A percentile compares a stretch with the other conserved stretches of the same genome.
phyloP scores from a whole-genome alignment of 64 coral and sea anemone genomes.

The Stichodactyla helianthus region DNA sequence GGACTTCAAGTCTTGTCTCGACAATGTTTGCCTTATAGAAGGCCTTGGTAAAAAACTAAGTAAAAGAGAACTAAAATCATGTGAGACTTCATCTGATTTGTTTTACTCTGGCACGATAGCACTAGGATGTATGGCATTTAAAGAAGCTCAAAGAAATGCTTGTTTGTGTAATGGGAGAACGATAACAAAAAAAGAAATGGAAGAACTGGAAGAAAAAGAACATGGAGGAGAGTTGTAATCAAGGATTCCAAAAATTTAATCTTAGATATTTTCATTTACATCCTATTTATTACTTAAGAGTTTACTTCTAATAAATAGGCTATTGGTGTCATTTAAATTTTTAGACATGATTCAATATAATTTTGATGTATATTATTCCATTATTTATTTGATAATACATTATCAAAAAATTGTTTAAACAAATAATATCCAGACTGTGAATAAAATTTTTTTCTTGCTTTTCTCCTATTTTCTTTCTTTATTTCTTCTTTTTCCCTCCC shows the following conservation, averaged over 20 bases:
- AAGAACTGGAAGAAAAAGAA: conserved; percentile 74
- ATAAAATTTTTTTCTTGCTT: no score
- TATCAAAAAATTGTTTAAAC: neutral
- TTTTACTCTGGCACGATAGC: conserved; percentile 74
- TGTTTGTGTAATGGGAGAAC: conserved; percentile 90
- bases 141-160: conserved; percentile 78
- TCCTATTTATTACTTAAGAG: neutral
- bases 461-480: no score
- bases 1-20: conserved; percentile 93
- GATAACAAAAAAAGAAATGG: conserved; percentile 78
- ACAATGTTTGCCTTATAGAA: conserved; percentile 88
- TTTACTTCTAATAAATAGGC: neutral
- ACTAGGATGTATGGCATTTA: conserved; percentile 69
- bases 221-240: conserved; percentile 34
- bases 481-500: no score
- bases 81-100: conserved; percentile 68
- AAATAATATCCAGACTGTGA: neutral
- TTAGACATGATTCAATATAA: no score
- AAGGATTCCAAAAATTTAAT: neutral
- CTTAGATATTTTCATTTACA: neutral
- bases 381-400: neutral
- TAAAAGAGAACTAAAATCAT: conserved; percentile 58
- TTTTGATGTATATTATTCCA: neutral
- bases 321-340: neutral
- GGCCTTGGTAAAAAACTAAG: conserved; percentile 65